Conservation (phyloP, 2,888 invertebrate genomes). For the Podabrus alpinus region DNA sequence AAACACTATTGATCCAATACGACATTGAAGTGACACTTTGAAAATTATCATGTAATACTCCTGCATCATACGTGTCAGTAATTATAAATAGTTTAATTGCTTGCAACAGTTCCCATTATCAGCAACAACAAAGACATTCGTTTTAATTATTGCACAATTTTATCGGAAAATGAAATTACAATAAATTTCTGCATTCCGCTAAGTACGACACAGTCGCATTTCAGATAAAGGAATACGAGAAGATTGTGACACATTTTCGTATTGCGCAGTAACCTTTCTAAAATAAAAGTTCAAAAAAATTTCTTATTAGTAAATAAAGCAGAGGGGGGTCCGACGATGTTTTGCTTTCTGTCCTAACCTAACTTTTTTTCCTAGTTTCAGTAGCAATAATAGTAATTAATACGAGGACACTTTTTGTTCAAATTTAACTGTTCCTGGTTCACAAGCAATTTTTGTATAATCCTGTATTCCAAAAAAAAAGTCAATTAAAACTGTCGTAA, state of each 20-base stretch:
- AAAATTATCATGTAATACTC: not conserved
- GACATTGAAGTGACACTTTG: not conserved
- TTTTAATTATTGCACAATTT: conserved; percentile 22
- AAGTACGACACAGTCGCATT: conserved; percentile 10
- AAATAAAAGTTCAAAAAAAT: not conserved
- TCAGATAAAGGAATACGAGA: not conserved
- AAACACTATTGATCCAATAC: not conserved
- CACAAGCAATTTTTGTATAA: not conserved
- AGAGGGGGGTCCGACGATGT: too few relatives aligned
- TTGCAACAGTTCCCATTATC: conserved; percentile 16
- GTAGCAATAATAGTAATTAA: not conserved
- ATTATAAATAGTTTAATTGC: conserved; percentile 4
- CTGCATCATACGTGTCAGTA: not conserved
- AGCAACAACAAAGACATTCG: conserved; percentile 21
- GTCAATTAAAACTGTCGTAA: not conserved
- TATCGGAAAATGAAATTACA: conserved; percentile 17
- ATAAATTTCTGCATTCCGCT: conserved; percentile 20
- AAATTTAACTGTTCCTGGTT: not conserved
- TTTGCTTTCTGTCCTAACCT: too few relatives aligned
- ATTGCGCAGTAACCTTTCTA: not conserved
- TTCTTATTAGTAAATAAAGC: too few relatives aligned
- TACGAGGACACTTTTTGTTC: not conserved
- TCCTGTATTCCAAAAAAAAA: not conserved
- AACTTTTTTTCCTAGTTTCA: not conserved
- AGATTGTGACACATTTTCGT: not conserved